Conservation (phyloP, 2,888 invertebrate species). For the Peribatodes rhomboidaria region DNA sequence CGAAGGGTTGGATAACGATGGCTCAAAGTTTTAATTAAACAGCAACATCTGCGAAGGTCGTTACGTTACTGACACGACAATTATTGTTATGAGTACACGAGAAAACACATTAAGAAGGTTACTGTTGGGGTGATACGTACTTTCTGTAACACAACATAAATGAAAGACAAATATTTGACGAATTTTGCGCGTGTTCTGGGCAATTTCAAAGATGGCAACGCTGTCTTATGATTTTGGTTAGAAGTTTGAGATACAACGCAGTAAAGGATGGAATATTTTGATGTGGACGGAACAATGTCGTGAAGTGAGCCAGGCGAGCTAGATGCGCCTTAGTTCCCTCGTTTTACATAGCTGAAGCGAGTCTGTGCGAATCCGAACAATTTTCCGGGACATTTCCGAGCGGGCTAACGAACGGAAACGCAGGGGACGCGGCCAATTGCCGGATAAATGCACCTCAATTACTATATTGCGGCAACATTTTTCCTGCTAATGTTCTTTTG, state of each 20-base stretch:
- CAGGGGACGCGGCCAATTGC: constrained; percentile 81
- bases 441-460: constrained; percentile 83
- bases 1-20: constrained; percentile 74
- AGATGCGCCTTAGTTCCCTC: constrained; percentile 55
- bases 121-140: constrained; percentile 14
- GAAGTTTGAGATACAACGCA: constrained; percentile 3
- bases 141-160: constrained; percentile 10
- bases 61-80: constrained; percentile 68
- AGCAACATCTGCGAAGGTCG: constrained; percentile 76
- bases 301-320: constrained; percentile 34
- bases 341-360: constrained; percentile 66
- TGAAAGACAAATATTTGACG: constrained; percentile 13
- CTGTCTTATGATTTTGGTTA: constrained; percentile 3
- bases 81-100: constrained; percentile 72
- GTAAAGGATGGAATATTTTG: constrained; percentile 29
- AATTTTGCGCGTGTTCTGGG: constrained; percentile 3
- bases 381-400: constrained; percentile 82
- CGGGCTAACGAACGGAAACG: constrained; percentile 82
- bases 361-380: constrained; percentile 76
- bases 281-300: constrained; percentile 26
- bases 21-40: constrained; percentile 84
- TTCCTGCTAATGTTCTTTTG: constrained; percentile 72
- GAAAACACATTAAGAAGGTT: constrained; percentile 59
- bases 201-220: constrained; percentile 13
- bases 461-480: constrained; percentile 80